A percentile compares a stretch with the other conserved stretches of the same genome.
Evolutionary conservation across 2,797 vertebrate species (phyloP).

Genomic region (Malurus leucopterus): DNA sequence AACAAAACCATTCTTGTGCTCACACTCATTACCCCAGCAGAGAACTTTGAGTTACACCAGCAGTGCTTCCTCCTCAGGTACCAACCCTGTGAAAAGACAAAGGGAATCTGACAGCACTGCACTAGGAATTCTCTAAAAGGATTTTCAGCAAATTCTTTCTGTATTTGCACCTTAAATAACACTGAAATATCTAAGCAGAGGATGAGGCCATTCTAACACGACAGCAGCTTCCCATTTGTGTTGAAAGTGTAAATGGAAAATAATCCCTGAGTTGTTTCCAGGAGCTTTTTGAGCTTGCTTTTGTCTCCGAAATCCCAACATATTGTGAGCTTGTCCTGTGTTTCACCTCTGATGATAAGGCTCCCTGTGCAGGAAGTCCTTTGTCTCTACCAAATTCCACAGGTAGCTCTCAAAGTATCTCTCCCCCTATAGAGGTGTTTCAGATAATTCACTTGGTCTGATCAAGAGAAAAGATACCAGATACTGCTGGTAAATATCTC

Average conservation of each 20-base stretch:
- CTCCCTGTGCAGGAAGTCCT: neutral
- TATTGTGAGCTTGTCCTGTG: constrained; percentile 1
- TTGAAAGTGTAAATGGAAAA: neutral
- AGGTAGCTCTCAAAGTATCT: neutral
- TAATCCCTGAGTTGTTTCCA: neutral
- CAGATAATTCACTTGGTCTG: neutral
- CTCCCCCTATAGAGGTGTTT: neutral
- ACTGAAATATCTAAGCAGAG: neutral
- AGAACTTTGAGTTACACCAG: neutral
- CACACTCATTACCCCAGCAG: rapidly evolving
- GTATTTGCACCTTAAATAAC: neutral
- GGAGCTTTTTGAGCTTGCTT: neutral
- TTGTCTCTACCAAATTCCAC: neutral
- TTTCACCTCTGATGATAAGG: neutral
- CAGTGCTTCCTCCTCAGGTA: neutral
- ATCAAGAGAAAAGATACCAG: neutral
- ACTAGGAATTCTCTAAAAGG: neutral
- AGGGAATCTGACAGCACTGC: neutral
- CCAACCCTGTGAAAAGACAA: neutral
- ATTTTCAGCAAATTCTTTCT: neutral
- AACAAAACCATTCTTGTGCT: neutral
- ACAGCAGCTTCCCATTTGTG: neutral
- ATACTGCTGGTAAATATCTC: neutral
- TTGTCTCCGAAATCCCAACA: neutral
- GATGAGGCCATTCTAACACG: neutral